These are phyloP conservation scores for Gulo gulo DNA, from an alignment of 2,113 vertebrate genomes.

Conservation along the genomic window DNA sequence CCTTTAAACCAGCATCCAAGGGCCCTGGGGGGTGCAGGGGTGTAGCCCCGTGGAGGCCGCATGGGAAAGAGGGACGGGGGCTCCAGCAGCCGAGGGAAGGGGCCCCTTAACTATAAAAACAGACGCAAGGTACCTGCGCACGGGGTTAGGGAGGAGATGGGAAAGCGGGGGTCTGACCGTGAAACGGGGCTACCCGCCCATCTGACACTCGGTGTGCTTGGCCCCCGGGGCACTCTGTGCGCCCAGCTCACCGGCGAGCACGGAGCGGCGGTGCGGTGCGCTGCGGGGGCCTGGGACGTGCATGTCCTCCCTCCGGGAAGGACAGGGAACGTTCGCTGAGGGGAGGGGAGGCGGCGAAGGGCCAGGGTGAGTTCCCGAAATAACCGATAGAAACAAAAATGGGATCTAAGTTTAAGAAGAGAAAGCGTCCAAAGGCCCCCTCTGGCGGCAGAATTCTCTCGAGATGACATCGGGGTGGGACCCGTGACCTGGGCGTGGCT, in stretches of 20 bases:
- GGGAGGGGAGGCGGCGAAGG: constrained; percentile 7
- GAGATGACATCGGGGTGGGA: background rate
- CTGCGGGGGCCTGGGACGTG: background rate
- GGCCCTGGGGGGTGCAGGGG: background rate
- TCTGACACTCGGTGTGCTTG: constrained; percentile 47
- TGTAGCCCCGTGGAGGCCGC: background rate
- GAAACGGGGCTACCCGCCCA: background rate
- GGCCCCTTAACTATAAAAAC: constrained; percentile 11
- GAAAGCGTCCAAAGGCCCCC: constrained; percentile 77
- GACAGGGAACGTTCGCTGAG: constrained; percentile 28
- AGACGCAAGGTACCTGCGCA: background rate
- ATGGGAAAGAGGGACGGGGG: background rate
- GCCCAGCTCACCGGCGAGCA: background rate
- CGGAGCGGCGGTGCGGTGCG: background rate
- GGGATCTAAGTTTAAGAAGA: constrained; percentile 75
- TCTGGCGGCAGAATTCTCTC: constrained; percentile 65
- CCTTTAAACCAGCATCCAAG: background rate
- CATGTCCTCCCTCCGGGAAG: background rate
- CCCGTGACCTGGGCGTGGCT: background rate
- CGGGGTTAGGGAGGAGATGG: background rate
- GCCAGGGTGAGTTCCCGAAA: constrained; percentile 58
- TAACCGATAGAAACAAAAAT: constrained; percentile 39
- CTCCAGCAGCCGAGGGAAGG: fast-evolving
- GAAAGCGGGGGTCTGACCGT: background rate
- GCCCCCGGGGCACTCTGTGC: background rate